Evolutionary conservation across 2,797 vertebrate genomes (phyloP), one percentile per base, ranked within the genome.

Genomic region (Cryptoblepharus egeriae): DNA sequence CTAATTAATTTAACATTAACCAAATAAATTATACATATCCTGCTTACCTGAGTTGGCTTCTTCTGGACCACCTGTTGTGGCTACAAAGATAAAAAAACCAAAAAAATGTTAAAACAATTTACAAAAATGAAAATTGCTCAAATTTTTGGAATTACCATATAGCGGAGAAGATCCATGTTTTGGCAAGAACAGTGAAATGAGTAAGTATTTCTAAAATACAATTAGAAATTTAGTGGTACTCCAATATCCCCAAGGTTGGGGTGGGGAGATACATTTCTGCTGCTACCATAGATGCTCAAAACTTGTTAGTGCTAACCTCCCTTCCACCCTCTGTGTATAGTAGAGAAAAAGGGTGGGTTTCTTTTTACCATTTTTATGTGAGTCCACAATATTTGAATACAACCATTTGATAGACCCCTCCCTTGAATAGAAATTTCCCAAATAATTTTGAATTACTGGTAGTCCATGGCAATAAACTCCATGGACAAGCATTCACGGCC

Each of bases 31-130:
- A 80, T 78, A 86, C 2, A 49, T 71, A 77, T 4, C 79, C 86
- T 74, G 86, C 96, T 94, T 97, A 99, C 98, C 97, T 97, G 97
- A 97, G 96, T 95, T 94, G 97, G 96, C 93, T 97, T 98, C 96
- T 99, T 98, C 95, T 97, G 97, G 95, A 98, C 96, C 71, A 97
- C 97, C 96, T 98, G 97, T 87, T 98, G 97, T 92, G 98, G 98
- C 98, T 99, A 94, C 72, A 96, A 96, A 83, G 93, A 60, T 88
- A 86, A 91, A 83, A 86, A 61, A 11, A 61, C 35, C 60, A 12
- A 26, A 15, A 68, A 52, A 0, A 4, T 20, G 35, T 49, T 91
- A 89, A 88, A n/a, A 26, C 45, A 70, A 82, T 85, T 72, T 71
- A 79, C 90, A 76, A 69, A 88, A 90, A 87, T 3, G 79, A 83